Percentiles rank a stretch among this genome's conserved stretches.
Evolutionary conservation across 2,797 vertebrate genomes (phyloP).

Genomic region (Myoxocephalus aenaeus): DNA sequence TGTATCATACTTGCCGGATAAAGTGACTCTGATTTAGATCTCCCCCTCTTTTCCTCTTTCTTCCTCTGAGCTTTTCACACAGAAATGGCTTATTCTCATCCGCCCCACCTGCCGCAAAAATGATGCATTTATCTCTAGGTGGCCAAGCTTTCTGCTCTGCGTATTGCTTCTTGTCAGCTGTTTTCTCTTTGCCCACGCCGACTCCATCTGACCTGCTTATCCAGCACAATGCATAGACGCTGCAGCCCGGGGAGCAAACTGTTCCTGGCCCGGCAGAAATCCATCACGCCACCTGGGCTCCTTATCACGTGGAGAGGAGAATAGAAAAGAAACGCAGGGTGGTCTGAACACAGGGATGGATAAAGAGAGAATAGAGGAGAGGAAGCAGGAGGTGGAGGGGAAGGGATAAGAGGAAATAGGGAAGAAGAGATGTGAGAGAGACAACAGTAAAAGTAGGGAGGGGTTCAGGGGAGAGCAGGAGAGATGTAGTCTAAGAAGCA

Average conservation of each 20-base stretch:
- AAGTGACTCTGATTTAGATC: slow-evolving; percentile 66
- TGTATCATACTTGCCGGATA: slow-evolving; percentile 70
- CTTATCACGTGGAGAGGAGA: slow-evolving; percentile 51
- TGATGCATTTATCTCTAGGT: slow-evolving; percentile 53
- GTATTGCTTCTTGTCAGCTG: slow-evolving; percentile 68
- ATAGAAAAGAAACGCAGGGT: slow-evolving; percentile 12
- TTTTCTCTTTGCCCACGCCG: slow-evolving; percentile 47
- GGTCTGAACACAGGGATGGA: slow-evolving; percentile 31
- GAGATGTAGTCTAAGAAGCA: slow-evolving; percentile 29
- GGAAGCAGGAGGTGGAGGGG: slow-evolving; percentile 15
- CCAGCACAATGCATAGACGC: slow-evolving; percentile 54
- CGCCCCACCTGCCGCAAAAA: not conserved
- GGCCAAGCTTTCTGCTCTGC: slow-evolving; percentile 44
- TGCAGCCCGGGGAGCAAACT: slow-evolving; percentile 49
- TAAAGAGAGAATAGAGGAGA: slow-evolving; percentile 19
- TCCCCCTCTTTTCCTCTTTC: slow-evolving; percentile 24
- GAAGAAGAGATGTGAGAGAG: slow-evolving; percentile 16
- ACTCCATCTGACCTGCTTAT: slow-evolving; percentile 70
- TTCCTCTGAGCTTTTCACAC: slow-evolving; percentile 51
- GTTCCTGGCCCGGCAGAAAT: slow-evolving; percentile 54
- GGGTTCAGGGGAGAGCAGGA: not conserved
- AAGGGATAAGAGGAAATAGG: slow-evolving; percentile 15
- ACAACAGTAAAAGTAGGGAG: slow-evolving; percentile 1
- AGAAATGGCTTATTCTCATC: slow-evolving; percentile 58
- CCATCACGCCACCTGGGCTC: slow-evolving; percentile 60